phyloP scores from a whole-genome alignment of 2,113 vertebrate species.

The Phyllostomus hastatus region DNA sequence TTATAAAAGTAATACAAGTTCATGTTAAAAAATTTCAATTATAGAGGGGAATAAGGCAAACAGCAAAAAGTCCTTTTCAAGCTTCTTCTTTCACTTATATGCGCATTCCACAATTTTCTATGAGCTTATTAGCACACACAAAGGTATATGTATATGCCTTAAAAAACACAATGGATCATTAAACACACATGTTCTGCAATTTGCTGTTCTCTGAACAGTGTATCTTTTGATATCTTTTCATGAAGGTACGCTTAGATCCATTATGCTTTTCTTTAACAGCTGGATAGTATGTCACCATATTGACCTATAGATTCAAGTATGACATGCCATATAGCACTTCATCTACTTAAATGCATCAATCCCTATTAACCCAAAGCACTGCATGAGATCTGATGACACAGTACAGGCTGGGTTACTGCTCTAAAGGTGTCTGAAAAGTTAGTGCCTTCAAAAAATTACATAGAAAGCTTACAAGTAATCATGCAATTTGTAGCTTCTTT shows the following conservation, averaged over 20 bases:
- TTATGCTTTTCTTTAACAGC: neutral
- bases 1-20: neutral
- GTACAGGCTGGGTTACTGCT: conserved; percentile 60
- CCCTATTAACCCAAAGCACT: neutral
- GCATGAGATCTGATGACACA: neutral
- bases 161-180: neutral
- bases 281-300: neutral
- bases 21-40: neutral
- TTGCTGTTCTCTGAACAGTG: neutral
- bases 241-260: neutral
- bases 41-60: neutral
- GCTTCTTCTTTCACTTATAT: neutral
- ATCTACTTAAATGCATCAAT: neutral
- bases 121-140: neutral
- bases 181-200: neutral
- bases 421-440: conserved; percentile 65
- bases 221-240: neutral
- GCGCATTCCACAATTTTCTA: neutral
- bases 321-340: neutral
- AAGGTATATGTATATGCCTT: neutral
- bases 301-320: neutral
- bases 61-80: neutral
- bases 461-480: conserved; percentile 28
- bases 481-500: conserved; percentile 55
- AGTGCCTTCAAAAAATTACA: conserved; percentile 57